Conservation (phyloP, 2,888 invertebrate species). For the Polyommatus icarus region DNA sequence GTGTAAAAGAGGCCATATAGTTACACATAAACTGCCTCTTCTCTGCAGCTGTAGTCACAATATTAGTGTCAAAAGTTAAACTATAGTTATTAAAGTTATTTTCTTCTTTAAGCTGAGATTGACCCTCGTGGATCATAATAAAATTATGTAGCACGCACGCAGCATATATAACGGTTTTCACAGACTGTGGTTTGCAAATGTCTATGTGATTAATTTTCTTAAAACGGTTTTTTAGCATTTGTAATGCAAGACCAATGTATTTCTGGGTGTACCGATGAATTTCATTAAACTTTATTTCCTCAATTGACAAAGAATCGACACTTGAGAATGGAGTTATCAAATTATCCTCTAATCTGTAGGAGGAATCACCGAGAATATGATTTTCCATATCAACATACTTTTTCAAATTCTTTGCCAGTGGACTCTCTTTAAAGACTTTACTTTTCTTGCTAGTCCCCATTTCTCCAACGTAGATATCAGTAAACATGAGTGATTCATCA, state of each 20-base stretch:
- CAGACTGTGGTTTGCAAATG: conserved; percentile 55
- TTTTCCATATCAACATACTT: conserved; percentile 69
- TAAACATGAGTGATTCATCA: conserved; percentile 67
- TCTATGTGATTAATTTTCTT: conserved; percentile 64
- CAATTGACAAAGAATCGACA: conserved; percentile 66
- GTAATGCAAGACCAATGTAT: conserved; percentile 69
- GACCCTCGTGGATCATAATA: conserved; percentile 67
- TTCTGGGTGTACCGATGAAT: conserved; percentile 64
- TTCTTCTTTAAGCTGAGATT: conserved; percentile 63
- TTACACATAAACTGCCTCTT: conserved; percentile 73
- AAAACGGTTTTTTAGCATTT: conserved; percentile 64
- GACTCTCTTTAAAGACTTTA: conserved; percentile 64
- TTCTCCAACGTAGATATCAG: conserved; percentile 63
- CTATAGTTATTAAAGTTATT: conserved; percentile 54
- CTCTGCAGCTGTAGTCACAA: conserved; percentile 64
- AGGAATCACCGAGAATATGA: conserved; percentile 67
- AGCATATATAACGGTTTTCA: conserved; percentile 58
- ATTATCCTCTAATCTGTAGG: conserved; percentile 65
- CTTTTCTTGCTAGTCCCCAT: conserved; percentile 61
- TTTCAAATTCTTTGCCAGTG: conserved; percentile 57
- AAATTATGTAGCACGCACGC: conserved; percentile 73
- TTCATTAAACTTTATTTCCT: conserved; percentile 75
- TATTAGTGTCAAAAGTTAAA: conserved; percentile 60
- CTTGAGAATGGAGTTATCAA: conserved; percentile 68
- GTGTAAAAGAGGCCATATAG: conserved; percentile 49